Base-by-base conservation (phyloP, 2,888 invertebrate species). In the Drosophila quinaria region DNA sequence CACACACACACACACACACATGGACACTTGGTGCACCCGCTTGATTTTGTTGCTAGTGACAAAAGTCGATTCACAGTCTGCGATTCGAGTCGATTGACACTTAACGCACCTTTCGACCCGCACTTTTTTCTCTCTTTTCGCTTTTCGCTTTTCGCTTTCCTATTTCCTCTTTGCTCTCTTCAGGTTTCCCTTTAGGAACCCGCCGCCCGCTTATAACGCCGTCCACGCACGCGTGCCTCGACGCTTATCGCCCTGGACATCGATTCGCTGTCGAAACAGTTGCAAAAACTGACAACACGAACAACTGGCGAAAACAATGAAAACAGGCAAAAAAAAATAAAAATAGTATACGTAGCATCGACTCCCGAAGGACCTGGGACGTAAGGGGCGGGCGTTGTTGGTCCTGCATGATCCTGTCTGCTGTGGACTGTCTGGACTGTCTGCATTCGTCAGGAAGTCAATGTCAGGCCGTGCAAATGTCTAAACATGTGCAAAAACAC, bases 41-140 rank as follows among this genome's bases (percentile, higher is more conserved):
- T 85, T 85, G 67, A 70, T 80, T 70, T 69, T 56, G 33, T 41
- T 39, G 42, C 51, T 49, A 78, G 68, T 87, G 83, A 70, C 71
- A 87, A 87, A 81, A 84, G 76, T 87, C 66, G 74, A 61, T 31
- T 44, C 25, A 49, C 47, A 31, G 47, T 49, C 31, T 17, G 47
- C 47, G 37, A 49, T 33, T 19, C 54, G 55, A 31, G 35, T 58
- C 62, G 63, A 65, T 69, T 68, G 74, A 68, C 56, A 63, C n/a
- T 56, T 19, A 47, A 67, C 71, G 80, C 87, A 84, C 88, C 84
- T 87, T 84, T 84, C 87, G 82, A 82, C 84, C 84, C 84, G 84
- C 84, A 84, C 80, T 50, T 69, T 81, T 70, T 62, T 46, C 19
- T 60, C 35, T 35, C 46, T 47, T 51, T 19, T 37, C 1, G 46